phyloP scores from a whole-genome alignment of 2,888 invertebrate species.

The Eurytoma californica region DNA sequence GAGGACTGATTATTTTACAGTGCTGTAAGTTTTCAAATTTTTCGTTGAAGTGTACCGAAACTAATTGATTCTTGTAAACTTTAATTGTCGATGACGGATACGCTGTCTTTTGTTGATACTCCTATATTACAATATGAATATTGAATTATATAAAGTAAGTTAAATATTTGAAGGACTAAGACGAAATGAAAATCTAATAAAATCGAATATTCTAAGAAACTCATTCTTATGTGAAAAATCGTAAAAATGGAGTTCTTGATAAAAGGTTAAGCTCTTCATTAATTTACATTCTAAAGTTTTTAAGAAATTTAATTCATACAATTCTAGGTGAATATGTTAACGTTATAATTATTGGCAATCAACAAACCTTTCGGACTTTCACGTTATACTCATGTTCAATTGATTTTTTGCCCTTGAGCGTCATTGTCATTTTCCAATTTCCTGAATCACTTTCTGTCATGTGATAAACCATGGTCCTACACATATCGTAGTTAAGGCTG shows the following conservation, averaged over 20 bases:
- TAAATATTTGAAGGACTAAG: too few species aligned
- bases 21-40: constrained; percentile 21
- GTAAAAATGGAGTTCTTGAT: too few species aligned
- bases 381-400: constrained; percentile 10
- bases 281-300: too few species aligned
- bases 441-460: constrained; percentile 29
- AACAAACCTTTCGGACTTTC: constrained; percentile 37
- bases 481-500: neutral
- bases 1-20: constrained; percentile 33
- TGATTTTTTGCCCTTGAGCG: neutral
- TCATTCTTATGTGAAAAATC: too few species aligned
- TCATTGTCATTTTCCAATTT: constrained; percentile 15
- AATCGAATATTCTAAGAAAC: too few species aligned
- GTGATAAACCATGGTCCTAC: neutral
- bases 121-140: constrained; percentile 1
- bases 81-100: neutral
- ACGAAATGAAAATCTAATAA: too few species aligned
- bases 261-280: too few species aligned
- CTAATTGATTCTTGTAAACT: constrained; percentile 25
- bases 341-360: neutral
- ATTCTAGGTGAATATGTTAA: neutral
- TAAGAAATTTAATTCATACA: neutral
- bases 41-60: constrained; percentile 35
- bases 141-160: neutral
- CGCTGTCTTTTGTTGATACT: constrained; percentile 5